Conservation (phyloP, 2,113 vertebrate genomes). For the Symphodus melops region DNA sequence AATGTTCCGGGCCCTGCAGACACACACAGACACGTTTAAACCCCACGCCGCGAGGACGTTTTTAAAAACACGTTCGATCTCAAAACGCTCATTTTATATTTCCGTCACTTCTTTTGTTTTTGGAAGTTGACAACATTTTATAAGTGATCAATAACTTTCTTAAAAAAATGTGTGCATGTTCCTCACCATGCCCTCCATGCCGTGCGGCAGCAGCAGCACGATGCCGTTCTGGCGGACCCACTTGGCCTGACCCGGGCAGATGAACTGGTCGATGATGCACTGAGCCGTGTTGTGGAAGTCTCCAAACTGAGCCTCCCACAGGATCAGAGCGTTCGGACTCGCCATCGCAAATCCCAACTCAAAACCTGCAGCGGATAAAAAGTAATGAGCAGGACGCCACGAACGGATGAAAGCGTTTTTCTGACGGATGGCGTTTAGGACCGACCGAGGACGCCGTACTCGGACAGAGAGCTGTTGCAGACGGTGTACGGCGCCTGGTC, state of each 20-base stretch:
- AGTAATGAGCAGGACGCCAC: no score
- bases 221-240: slow-evolving; percentile 91
- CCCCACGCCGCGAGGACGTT: no score
- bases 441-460: slow-evolving; percentile 92
- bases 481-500: slow-evolving; percentile 97
- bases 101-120: no score
- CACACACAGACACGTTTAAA: not conserved
- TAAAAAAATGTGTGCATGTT: no score
- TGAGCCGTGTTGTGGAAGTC: slow-evolving; percentile 92
- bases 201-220: slow-evolving; percentile 87
- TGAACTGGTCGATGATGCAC: slow-evolving; percentile 93
- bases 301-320: slow-evolving; percentile 90
- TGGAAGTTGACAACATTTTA: no score
- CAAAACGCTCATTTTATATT: no score
- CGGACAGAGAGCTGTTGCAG: slow-evolving; percentile 96
- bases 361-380: slow-evolving; percentile 47
- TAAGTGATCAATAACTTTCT: no score
- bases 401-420: no score
- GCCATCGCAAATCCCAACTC: slow-evolving; percentile 92
- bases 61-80: no score
- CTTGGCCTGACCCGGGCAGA: slow-evolving; percentile 90
- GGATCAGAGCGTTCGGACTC: slow-evolving; percentile 90
- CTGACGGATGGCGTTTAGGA: no score
- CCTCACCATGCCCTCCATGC: slow-evolving; percentile 85
- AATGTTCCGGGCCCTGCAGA: slow-evolving; percentile 94